Percentiles rank a stretch among this genome's conserved stretches.
phyloP scores from a whole-genome alignment of 1,140 invertebrate species.

The Hycleus cichorii region DNA sequence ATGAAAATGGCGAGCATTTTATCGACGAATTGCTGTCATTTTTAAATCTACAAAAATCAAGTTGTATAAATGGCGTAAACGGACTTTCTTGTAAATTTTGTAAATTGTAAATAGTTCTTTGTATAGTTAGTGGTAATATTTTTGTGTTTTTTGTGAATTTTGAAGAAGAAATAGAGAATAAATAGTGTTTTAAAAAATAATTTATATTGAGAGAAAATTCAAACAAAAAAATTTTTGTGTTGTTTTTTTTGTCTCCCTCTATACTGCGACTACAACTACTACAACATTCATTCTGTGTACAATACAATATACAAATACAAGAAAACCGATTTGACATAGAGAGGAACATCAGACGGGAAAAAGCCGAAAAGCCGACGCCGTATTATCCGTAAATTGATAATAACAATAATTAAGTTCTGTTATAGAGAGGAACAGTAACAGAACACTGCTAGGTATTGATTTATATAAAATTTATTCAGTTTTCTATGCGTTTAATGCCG shows the following conservation, averaged over 20 bases:
- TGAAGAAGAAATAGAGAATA: slow-evolving; percentile 10
- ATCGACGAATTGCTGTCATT: slow-evolving; percentile 36
- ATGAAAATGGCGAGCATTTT: too few relatives aligned
- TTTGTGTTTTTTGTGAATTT: slow-evolving; percentile 32
- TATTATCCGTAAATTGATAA: slow-evolving; percentile 12
- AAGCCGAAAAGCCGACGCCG: slow-evolving; percentile 36
- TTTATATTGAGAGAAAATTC: background rate
- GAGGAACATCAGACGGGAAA: too few relatives aligned
- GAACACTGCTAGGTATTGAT: background rate
- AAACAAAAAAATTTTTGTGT: background rate
- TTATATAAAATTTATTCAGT: background rate
- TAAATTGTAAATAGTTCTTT: slow-evolving; percentile 44
- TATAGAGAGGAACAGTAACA: background rate
- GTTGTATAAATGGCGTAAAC: slow-evolving; percentile 40
- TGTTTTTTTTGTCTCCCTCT: background rate
- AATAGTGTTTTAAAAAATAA: background rate
- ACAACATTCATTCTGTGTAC: background rate
- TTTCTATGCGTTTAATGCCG: background rate
- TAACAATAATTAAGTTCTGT: background rate
- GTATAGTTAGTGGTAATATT: slow-evolving; percentile 45
- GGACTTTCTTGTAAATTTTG: slow-evolving; percentile 33
- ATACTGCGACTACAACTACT: background rate
- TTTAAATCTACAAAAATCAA: slow-evolving; percentile 40
- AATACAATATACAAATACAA: background rate
- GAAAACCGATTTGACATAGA: background rate